Percentiles rank a stretch among this genome's conserved stretches.
phyloP scores from a whole-genome alignment of 2,797 vertebrate genomes.

The Myotis planiceps region DNA sequence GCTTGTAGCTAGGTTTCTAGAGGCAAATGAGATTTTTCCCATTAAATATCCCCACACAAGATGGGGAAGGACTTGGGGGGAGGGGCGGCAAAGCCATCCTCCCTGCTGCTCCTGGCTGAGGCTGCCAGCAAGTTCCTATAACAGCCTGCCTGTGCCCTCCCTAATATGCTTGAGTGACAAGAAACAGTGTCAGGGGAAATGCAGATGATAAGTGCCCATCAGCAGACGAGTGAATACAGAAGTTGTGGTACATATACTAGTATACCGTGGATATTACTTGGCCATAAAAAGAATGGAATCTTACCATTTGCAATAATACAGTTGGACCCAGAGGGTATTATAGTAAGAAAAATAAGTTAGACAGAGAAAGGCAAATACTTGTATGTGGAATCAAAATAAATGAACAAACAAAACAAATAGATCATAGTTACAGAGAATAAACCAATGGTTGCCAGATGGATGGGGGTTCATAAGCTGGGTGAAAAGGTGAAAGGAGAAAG shows the following conservation, averaged over 20 bases:
- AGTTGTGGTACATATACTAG: not conserved
- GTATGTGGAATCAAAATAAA: not conserved
- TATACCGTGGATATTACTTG: not conserved
- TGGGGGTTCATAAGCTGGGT: not conserved
- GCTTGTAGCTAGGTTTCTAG: not conserved
- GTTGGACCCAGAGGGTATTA: not conserved
- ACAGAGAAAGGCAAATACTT: not conserved
- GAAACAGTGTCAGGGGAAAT: not conserved
- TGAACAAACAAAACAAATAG: not conserved
- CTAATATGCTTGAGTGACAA: not conserved
- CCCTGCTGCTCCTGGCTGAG: not conserved
- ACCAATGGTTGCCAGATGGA: not conserved
- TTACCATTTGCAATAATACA: not conserved
- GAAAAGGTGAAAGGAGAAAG: not conserved
- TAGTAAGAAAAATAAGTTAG: not conserved
- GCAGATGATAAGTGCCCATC: not conserved
- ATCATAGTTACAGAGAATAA: too few species aligned
- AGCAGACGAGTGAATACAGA: not conserved
- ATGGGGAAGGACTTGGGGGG: not conserved
- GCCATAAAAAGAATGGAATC: not conserved
- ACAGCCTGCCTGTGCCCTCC: not conserved
- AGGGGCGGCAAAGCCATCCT: accelerated
- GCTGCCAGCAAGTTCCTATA: not conserved
- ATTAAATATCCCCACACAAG: not conserved
- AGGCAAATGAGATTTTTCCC: not conserved